phyloP scores from a whole-genome alignment of 2,797 vertebrate species.

The Sus cebifrons region DNA sequence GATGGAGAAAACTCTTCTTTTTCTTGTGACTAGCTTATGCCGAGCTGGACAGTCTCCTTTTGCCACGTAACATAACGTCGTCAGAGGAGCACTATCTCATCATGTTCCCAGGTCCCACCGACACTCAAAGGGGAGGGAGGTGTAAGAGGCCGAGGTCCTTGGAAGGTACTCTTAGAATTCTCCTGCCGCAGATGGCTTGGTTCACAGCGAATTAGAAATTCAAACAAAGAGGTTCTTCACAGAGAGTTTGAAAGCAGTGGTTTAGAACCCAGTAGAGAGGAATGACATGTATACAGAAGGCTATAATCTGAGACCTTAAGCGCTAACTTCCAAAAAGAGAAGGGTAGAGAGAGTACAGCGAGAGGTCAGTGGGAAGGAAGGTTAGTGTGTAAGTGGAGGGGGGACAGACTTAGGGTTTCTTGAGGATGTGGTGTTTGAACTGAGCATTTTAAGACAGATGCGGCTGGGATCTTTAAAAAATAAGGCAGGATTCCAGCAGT shows the following conservation, averaged over 20 bases:
- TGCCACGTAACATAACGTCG: background rate
- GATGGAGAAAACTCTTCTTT: background rate
- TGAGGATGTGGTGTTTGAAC: background rate
- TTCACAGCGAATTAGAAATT: conserved; percentile 40
- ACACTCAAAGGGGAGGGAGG: background rate
- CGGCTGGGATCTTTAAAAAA: conserved; percentile 45
- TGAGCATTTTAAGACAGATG: background rate
- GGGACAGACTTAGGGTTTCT: background rate
- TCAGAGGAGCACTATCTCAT: background rate
- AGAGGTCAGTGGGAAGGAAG: background rate
- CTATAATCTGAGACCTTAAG: background rate
- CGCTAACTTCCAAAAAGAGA: background rate
- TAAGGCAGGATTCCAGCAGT: conserved; percentile 8
- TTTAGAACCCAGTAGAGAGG: background rate
- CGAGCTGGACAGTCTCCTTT: background rate
- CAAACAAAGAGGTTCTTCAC: conserved; percentile 24
- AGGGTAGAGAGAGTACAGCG: background rate
- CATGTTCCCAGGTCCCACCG: background rate
- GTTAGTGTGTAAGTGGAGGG: background rate
- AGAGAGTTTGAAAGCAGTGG: conserved; percentile 48
- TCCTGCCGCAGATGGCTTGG: background rate
- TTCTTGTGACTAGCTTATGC: background rate
- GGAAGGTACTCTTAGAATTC: conserved; percentile 23
- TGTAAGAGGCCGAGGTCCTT: background rate
- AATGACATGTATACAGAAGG: conserved; percentile 12